Conservation (phyloP, 2,888 invertebrate species). For the Microctonus hyperodae region DNA sequence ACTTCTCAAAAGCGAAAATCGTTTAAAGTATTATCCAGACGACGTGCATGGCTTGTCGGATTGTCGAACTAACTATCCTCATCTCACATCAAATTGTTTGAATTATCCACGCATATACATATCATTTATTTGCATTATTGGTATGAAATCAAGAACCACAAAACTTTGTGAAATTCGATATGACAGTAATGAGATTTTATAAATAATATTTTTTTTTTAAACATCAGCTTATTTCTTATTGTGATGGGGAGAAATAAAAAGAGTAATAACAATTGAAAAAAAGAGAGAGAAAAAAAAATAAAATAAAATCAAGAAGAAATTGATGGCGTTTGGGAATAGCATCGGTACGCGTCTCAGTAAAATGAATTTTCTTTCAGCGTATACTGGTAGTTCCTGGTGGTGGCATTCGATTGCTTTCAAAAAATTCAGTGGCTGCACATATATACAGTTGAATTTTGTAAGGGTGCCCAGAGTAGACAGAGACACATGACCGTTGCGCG, state of each 20-base stretch:
- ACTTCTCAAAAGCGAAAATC: constrained; percentile 38
- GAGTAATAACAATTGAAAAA: constrained; percentile 1
- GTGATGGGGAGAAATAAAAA: not conserved
- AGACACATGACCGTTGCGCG: constrained; percentile 29
- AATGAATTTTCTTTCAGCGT: constrained; percentile 31
- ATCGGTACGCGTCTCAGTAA: constrained; percentile 29
- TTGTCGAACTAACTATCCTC: constrained; percentile 14
- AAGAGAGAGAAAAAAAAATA: constrained; percentile 22
- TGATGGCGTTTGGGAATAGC: constrained; percentile 22
- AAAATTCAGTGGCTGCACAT: constrained; percentile 15
- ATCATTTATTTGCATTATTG: constrained; percentile 21
- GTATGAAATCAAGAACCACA: not conserved
- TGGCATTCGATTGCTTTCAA: constrained; percentile 12
- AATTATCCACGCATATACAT: not conserved
- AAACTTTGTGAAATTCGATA: not conserved
- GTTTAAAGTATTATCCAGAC: constrained; percentile 51
- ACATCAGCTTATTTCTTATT: not conserved
- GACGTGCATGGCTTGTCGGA: constrained; percentile 34
- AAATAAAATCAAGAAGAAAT: constrained; percentile 20
- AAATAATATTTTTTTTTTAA: not conserved
- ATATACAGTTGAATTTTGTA: constrained; percentile 5
- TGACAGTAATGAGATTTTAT: too few relatives aligned
- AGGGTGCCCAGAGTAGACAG: constrained; percentile 18
- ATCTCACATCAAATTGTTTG: constrained; percentile 9
- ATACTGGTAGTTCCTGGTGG: not conserved